Conservation (phyloP, 2,888 invertebrate genomes). For the Thecocarcelia acutangulata region DNA sequence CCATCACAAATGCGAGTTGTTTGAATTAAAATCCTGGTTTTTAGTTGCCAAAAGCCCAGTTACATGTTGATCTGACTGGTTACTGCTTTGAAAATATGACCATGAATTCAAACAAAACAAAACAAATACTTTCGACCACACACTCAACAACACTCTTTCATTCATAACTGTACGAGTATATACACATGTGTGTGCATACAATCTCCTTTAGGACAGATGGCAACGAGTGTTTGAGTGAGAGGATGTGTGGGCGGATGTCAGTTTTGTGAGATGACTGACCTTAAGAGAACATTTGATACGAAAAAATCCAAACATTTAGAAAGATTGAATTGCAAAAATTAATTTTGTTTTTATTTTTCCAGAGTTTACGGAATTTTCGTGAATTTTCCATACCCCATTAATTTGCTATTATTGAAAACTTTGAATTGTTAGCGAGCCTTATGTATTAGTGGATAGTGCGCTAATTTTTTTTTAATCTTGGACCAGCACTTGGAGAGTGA, state of each 20-base stretch:
- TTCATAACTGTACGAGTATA: too few relatives aligned
- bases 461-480: too few relatives aligned
- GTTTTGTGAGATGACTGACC: conserved; percentile 13
- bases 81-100: conserved; percentile 21
- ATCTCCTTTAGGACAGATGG: neutral
- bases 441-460: too few relatives aligned
- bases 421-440: neutral
- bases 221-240: neutral
- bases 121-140: neutral
- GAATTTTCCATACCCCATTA: neutral
- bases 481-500: too few relatives aligned
- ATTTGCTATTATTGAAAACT: too few relatives aligned
- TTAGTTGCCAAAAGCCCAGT: conserved; percentile 1
- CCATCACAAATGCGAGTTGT: conserved; percentile 1
- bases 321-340: conserved; percentile 8
- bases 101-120: conserved; percentile 16
- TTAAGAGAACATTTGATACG: neutral
- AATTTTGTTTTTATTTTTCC: neutral
- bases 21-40: neutral
- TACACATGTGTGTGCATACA: too few relatives aligned
- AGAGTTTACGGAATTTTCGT: neutral
- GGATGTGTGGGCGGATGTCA: conserved; percentile 18
- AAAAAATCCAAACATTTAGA: conserved; percentile 17
- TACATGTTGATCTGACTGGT: conserved; percentile 20
- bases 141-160: neutral